Base-by-base conservation (phyloP, 2,113 vertebrate genomes). In the Podilymbus podiceps region DNA sequence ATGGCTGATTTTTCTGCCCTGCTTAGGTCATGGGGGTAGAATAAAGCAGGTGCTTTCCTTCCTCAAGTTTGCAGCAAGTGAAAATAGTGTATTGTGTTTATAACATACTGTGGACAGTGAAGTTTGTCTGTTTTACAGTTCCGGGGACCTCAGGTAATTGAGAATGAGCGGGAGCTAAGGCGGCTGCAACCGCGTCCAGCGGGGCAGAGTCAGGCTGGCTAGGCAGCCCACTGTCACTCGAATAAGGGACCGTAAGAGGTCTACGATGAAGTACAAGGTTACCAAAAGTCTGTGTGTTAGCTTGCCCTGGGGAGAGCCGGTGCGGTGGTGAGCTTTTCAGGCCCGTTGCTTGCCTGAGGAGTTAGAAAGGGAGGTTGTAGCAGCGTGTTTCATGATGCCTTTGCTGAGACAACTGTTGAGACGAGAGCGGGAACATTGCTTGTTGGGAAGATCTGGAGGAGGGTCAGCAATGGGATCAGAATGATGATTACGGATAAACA, bases 351-450 rank as follows among this genome's bases (percentile, higher is more conserved):
- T 46, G 12, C 25, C 22, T 14, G 56, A 47, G 35, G n/a, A 27
- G 38, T 21, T 33, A 24, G 67, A 56, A 56, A 63, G 27, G 38
- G 47, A 76, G 50, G 59, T 6, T 8, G 8, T 15, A 71, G 59
- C 31, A 7, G 16, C 0, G 0, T 15, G 28, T 63, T 68, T 72
- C 9, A 0, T 15, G 42, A 21, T 11, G 20, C 0, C 0, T 55
- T 92, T 77, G 2, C 60, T 5, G 20, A 53, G 56, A 35, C 25
- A 33, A 5, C 24, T 12, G n/a, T 22, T 66, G 68, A 53, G 40
- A 23, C 17, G 21, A 55, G 62, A 31, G 50, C 27, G 9, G 52
- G 30, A 59, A 6, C 6, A 0, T 31, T 42, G 40, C 44, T 49
- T 19, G 0, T 49, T 46, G 85, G 66, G 58, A 76, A 63, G 47